A percentile compares a stretch with the other conserved stretches of the same genome.
Conservation (phyloP, 2,113 vertebrate genomes). For the Apaloderma vittatum region DNA sequence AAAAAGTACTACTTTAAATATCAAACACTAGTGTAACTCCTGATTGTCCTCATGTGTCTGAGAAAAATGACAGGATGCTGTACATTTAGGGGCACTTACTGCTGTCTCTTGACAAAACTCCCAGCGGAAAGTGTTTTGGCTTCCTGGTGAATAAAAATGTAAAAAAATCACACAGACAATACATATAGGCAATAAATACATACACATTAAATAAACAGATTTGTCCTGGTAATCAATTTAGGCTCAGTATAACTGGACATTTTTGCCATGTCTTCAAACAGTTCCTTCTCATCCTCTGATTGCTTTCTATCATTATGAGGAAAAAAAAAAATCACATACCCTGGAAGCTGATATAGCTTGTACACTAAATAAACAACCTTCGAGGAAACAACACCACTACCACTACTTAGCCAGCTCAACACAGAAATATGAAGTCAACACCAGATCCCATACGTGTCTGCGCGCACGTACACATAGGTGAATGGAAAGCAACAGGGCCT, state of each 20-base stretch:
- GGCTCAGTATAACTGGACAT: neutral
- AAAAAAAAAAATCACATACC: neutral
- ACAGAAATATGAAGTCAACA: neutral
- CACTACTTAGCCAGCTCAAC: neutral
- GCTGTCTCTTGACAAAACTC: neutral
- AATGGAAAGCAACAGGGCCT: neutral
- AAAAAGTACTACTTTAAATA: neutral
- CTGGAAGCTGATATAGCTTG: neutral
- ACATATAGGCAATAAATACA: neutral
- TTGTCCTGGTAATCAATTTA: neutral
- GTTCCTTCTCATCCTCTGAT: neutral
- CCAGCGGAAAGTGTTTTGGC: neutral
- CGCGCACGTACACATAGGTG: accelerated
- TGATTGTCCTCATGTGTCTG: neutral
- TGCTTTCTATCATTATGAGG: no score
- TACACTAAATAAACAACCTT: neutral
- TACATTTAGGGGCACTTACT: neutral
- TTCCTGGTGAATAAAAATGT: neutral
- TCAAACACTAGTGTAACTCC: neutral
- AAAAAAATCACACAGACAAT: neutral
- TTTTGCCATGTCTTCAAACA: neutral
- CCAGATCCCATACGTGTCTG: accelerated
- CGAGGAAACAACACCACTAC: neutral
- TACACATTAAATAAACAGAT: neutral
- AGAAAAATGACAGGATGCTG: neutral